Conservation (phyloP, 2,888 invertebrate species). For the Hyposoter didymator region DNA sequence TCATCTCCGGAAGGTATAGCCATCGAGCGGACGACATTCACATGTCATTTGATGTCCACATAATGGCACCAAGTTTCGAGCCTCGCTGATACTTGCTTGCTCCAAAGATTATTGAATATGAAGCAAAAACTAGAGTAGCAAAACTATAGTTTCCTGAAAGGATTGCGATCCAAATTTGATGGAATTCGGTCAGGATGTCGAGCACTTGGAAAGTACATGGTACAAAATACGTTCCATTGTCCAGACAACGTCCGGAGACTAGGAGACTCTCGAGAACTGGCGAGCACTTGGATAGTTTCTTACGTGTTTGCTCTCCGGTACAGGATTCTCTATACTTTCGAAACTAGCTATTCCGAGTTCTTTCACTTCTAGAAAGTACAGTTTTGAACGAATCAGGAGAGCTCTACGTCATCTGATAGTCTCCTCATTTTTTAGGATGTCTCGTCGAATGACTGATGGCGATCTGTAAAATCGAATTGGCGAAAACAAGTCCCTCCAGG, state of each 20-base stretch:
- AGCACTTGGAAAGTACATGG: slow-evolving; percentile 12
- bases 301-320: slow-evolving; percentile 40
- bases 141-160: neutral
- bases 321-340: slow-evolving; percentile 23
- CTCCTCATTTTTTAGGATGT: neutral
- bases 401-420: neutral
- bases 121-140: neutral
- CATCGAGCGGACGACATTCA: slow-evolving; percentile 27
- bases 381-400: neutral
- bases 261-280: slow-evolving; percentile 22
- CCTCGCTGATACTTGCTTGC: slow-evolving; percentile 36
- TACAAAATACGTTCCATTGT: slow-evolving; percentile 40
- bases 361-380: slow-evolving; percentile 23
- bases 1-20: slow-evolving; percentile 42
- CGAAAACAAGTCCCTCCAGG: neutral
- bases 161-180: slow-evolving; percentile 4
- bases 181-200: neutral
- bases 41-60: slow-evolving; percentile 17
- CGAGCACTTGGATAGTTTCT: slow-evolving; percentile 21
- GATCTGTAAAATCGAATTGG: slow-evolving; percentile 1
- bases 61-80: slow-evolving; percentile 15
- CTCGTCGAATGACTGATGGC: neutral
- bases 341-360: slow-evolving; percentile 35
- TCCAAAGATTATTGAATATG: slow-evolving; percentile 15
- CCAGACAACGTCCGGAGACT: neutral